Evolutionary conservation across 1,140 invertebrate species (phyloP).

Genomic region (Subanguina moxae): DNA sequence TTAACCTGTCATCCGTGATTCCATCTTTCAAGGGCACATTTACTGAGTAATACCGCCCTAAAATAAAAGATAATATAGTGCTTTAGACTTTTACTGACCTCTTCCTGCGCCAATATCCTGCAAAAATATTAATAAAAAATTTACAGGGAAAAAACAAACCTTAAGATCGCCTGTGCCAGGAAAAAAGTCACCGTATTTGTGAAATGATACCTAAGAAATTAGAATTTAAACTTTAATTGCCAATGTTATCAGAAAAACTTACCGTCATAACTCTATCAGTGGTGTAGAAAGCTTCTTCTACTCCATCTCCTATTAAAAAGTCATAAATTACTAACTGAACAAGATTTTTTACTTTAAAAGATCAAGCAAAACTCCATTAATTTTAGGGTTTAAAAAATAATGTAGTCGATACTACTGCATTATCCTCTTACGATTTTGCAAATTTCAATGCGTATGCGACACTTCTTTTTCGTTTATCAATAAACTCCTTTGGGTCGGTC

Average conservation of each 20-base stretch:
- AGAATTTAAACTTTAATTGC: too few species aligned
- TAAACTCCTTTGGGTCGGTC: too few species aligned
- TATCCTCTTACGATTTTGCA: too few species aligned
- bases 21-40: conserved; percentile 65
- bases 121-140: conserved; percentile 65
- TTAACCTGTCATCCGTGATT: conserved; percentile 62
- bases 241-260: background rate
- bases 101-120: conserved; percentile 65
- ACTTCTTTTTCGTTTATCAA: too few species aligned
- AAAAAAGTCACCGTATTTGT: conserved; percentile 88
- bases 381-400: too few species aligned
- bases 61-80: background rate
- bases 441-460: too few species aligned
- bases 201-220: conserved; percentile 67
- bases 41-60: conserved; percentile 61
- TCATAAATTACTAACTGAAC: too few species aligned
- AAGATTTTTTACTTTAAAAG: too few species aligned
- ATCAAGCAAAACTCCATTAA: too few species aligned
- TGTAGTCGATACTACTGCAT: too few species aligned
- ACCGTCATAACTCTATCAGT: conserved; percentile 88
- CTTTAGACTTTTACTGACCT: conserved; percentile 56
- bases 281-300: conserved; percentile 87
- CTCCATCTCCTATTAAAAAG: conserved; percentile 70
- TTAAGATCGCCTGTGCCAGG: conserved; percentile 81
- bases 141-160: conserved; percentile 52